Conservation (phyloP, 2,888 invertebrate genomes). For the Drosophila rellima region DNA sequence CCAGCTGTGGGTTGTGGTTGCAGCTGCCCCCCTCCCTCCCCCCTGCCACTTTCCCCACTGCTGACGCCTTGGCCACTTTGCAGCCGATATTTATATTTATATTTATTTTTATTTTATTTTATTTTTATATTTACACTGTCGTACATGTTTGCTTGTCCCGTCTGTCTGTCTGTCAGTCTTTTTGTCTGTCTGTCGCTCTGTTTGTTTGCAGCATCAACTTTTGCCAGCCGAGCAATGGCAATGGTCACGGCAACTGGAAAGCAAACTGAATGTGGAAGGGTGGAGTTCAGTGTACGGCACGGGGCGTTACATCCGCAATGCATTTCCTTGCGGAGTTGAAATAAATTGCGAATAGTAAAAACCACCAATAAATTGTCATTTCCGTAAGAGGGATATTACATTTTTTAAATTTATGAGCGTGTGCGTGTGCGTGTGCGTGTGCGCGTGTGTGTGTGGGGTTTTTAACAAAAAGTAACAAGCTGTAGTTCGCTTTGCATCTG, state of each 20-base stretch:
- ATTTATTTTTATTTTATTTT: conserved; percentile 66
- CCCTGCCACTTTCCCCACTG: conserved; percentile 5
- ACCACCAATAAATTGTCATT: conserved; percentile 82
- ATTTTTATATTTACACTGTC: conserved; percentile 77
- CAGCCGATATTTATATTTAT: conserved; percentile 81
- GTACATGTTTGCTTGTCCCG: conserved; percentile 64
- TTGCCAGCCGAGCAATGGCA: conserved; percentile 48
- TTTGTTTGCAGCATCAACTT: conserved; percentile 71
- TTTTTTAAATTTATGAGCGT: conserved; percentile 79
- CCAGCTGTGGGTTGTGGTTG: conserved; percentile 38
- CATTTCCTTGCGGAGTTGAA: conserved; percentile 81
- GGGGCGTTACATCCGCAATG: conserved; percentile 79
- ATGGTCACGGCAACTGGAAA: conserved; percentile 30
- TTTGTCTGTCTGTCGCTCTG: conserved; percentile 41
- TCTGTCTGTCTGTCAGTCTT: conserved; percentile 20
- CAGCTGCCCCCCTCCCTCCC: neutral
- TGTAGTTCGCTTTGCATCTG: conserved; percentile 38
- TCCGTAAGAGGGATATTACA: conserved; percentile 83
- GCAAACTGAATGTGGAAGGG: neutral
- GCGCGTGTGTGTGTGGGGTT: conserved; percentile 22
- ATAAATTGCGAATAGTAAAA: conserved; percentile 81
- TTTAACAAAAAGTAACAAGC: conserved; percentile 56
- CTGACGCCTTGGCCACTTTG: conserved; percentile 69
- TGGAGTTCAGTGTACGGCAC: neutral
- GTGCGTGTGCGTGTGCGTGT: conserved; percentile 21